Evolutionary conservation across 2,888 invertebrate species (phyloP), one percentile per base, ranked within the genome.

Genomic region (Endomychus coccineus): DNA sequence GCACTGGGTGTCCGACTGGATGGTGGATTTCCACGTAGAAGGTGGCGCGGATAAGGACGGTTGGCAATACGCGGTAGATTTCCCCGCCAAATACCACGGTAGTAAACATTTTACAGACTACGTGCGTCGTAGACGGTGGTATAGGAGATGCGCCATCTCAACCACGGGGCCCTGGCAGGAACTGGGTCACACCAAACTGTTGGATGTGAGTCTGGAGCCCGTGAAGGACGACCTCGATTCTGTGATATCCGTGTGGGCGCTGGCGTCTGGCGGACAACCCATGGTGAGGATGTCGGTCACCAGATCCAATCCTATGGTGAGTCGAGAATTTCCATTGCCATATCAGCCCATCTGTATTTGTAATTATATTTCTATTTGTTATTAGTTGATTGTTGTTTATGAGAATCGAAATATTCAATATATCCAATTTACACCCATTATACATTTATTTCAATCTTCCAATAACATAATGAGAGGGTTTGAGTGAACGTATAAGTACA

Each of bases 51-150:
- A 94, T 62, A 75, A 77, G 39, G 88, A 91, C 48, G 94, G 94
- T 2, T 94, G 94, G 94, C 94, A 94, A 59, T 94, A 92, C 64
- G 91, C 92, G 1, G 82, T 87, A 1, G 91, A 92, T 66, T 92
- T 94, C 59, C 89, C 91, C 1, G 78, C 86, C 1, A 77, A 80
- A 6, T 92, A 88, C 63, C 91, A 90, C 57, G 81, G 82, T 0
- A 78, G 81, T 51, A 90, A 89, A 66, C 75, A 83, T 46, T 83
- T 91, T 46, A 89, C 89, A 0, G 92, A 92, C 64, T 89, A 88
- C 56, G 91, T 91, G 0, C 73, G 92, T 16, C 29, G 43, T 10
- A 25, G 40, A 21, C 71, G 88, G 33, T 91, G 90, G 90, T 79
- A 78, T 54, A 75, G 89, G 50, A 79, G 83, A 55, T 89, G 90